A percentile compares a stretch with the other conserved stretches of the same genome.
Evolutionary conservation across 2,797 vertebrate species (phyloP).

Genomic region (Premnoplex brunnescens): DNA sequence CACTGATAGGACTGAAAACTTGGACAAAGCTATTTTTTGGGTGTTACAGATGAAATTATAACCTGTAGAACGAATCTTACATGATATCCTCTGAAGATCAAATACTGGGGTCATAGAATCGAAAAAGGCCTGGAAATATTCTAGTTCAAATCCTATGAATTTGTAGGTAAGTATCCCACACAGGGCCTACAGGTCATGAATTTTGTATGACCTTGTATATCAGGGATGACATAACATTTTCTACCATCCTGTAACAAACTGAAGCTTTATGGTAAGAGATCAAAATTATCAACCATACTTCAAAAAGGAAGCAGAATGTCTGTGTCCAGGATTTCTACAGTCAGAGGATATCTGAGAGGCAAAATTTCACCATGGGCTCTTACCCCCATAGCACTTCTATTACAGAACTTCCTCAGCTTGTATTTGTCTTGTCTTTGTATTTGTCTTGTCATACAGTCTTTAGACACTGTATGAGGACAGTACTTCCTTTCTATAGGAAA

Average conservation of each 20-base stretch:
- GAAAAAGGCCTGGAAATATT: neutral
- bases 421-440: slow-evolving; percentile 45
- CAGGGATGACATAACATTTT: neutral
- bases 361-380: slow-evolving; percentile 44
- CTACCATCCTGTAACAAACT: neutral
- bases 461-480: slow-evolving; percentile 21
- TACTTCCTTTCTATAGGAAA: slow-evolving; percentile 53
- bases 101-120: neutral
- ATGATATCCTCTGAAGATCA: neutral
- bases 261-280: neutral
- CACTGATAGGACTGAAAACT: neutral
- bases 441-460: too few relatives aligned
- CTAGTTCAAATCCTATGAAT: neutral
- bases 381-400: neutral
- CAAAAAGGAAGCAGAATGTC: neutral
- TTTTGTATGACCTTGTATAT: neutral
- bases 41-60: neutral
- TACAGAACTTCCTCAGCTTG: slow-evolving; percentile 4
- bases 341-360: neutral
- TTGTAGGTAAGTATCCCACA: neutral
- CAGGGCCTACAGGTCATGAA: neutral
- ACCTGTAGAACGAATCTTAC: neutral
- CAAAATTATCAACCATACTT: neutral
- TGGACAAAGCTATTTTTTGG: neutral
- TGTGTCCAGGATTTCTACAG: neutral